These are phyloP conservation scores for Drosophila takahashii DNA, from an alignment of 1,140 invertebrate genomes.

Conservation along the genomic window DNA sequence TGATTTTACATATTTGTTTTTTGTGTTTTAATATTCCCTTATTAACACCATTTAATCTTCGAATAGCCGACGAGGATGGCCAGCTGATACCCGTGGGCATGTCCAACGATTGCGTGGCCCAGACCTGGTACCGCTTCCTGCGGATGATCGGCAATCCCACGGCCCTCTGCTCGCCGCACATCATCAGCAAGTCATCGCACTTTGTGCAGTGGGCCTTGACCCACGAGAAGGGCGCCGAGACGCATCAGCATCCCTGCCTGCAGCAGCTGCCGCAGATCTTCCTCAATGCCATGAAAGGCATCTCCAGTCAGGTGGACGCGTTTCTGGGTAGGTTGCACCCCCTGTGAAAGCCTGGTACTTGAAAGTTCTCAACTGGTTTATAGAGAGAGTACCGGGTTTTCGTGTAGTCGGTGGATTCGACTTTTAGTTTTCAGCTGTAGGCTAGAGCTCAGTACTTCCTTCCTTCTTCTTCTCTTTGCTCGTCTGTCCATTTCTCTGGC, in stretches of 20 bases:
- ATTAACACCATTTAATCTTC: too few species aligned
- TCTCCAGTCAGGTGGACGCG: constrained; percentile 96
- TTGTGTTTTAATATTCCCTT: too few species aligned
- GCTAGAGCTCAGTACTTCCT: constrained; percentile 47
- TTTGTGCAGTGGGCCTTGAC: constrained; percentile 92
- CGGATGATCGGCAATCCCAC: constrained; percentile 97
- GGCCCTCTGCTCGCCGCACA: constrained; percentile 93
- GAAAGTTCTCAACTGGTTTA: too few species aligned
- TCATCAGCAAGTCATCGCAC: constrained; percentile 94
- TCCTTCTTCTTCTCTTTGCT: constrained; percentile 27
- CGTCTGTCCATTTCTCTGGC: constrained; percentile 44
- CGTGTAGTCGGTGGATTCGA: neutral
- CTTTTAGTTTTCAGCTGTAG: constrained; percentile 32
- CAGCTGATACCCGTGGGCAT: constrained; percentile 92
- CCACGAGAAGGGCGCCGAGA: constrained; percentile 91
- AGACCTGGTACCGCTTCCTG: constrained; percentile 97
- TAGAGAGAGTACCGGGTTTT: constrained; percentile 10
- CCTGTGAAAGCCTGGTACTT: constrained; percentile 4
- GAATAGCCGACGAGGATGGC: constrained; percentile 94
- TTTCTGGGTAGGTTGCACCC: constrained; percentile 92
- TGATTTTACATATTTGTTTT: too few species aligned
- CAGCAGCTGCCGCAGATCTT: constrained; percentile 94
- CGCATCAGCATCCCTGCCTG: constrained; percentile 96
- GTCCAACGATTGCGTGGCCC: constrained; percentile 94
- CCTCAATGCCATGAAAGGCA: constrained; percentile 96